Percentiles rank a stretch among this genome's conserved stretches.
Conservation (phyloP, 2,113 vertebrate genomes). For the Centropus bengalensis region DNA sequence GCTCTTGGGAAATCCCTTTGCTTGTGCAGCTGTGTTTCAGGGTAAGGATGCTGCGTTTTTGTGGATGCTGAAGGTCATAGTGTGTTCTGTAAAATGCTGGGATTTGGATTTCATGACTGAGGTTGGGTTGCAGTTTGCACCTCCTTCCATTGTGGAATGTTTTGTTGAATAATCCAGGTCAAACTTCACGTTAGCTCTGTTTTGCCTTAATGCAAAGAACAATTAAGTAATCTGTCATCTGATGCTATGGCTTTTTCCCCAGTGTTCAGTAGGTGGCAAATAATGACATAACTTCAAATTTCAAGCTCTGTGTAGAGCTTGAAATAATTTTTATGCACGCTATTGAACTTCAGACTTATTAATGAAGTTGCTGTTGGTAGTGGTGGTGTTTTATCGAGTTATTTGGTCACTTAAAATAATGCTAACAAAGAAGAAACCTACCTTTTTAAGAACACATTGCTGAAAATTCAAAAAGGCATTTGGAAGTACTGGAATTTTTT, state of each 20-base stretch:
- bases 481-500: background rate
- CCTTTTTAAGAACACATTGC: background rate
- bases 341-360: rapidly evolving
- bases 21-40: background rate
- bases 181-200: background rate
- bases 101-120: background rate
- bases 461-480: background rate
- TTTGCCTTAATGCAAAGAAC: background rate
- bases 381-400: background rate
- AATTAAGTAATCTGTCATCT: background rate
- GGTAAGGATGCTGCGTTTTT: background rate
- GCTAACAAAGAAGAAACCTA: background rate
- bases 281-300: rapidly evolving
- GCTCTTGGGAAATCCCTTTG: background rate
- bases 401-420: rapidly evolving
- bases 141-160: background rate
- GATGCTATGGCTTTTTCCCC: background rate
- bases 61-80: background rate
- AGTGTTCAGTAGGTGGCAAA: background rate
- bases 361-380: background rate
- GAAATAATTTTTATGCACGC: rapidly evolving
- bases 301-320: background rate
- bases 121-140: background rate
- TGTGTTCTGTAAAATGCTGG: background rate
- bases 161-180: background rate